Evolutionary conservation across 2,888 invertebrate genomes (phyloP), one percentile per base, ranked within the genome.

Genomic region (Biston stratarius): DNA sequence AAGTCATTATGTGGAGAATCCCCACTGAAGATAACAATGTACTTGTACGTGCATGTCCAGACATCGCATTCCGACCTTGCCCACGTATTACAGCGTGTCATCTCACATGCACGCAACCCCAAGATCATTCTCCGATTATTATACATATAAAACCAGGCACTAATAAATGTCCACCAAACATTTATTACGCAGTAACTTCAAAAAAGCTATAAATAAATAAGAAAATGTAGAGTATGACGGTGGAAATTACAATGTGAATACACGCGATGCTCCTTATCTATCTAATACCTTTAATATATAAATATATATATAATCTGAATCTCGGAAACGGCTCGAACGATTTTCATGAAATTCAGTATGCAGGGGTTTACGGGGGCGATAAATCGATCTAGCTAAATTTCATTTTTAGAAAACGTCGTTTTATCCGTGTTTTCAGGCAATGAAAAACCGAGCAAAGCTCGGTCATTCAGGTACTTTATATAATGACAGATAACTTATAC

Each of bases 151-250:
- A 77, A 69, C 71, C 59, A 65, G 61, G 64, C 65, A 70, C 66
- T 77, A 76, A 75, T 74, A 72, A 75, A 56, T 73, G 71, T 74
- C 66, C 56, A 67, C 72, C 69, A 57, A 67, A 71, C 77, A 72
- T 80, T 80, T 78, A 82, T 76, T 78, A 76, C 66, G 67, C 74
- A 73, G 74, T 81, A 82, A 80, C 73, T 82, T 75, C 68, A 69
- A 73, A 72, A 71, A 60, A 53, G 56, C 67, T 68, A 77, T 78
- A 76, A 77, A 80, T 75, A 73, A 71, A 74, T 77, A 75, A 55
- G 60, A 57, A 77, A 78, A 71, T 77, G 73, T 74, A 70, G 48
- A 65, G 69, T 57, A 72, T 70, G 69, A 66, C 68, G 57, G 55
- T 61, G 68, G 57, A 78, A 78, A 78, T 82, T 78, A 82, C 77